Base-by-base conservation (phyloP, 2,888 invertebrate species). In the Acanthosoma haemorrhoidale region DNA sequence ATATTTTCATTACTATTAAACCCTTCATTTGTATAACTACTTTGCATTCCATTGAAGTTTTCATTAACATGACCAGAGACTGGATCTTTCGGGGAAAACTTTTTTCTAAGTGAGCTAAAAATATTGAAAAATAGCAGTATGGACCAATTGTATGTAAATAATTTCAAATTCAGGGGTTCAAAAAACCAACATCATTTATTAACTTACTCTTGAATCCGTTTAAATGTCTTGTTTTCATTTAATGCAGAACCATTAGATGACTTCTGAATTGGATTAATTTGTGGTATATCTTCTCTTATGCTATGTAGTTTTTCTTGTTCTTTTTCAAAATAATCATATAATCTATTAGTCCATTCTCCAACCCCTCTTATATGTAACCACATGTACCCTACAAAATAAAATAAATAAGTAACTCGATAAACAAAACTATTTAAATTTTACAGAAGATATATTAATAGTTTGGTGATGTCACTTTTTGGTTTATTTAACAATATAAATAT, bases 331-430 rank as follows among this genome's bases (percentile, higher is more conserved):
- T 93, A 94, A 2, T 87, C 85, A 78, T 93, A 90, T 0, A 96
- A 82, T 0, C 90, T 85, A 79, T 92, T 93, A 0, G 95, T 96
- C 96, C 96, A 97, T 80, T 95, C 88, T 1, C 96, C 96, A 3
- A 94, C 94, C 0, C 90, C 94, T 73, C 96, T 86, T 72, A 97
- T 91, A 79, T 96, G 96, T 0, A 96, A 83, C 92, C 94, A 95
- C 80, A 96, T 87, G 77, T 92, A 91, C 77, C 91, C 95, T 92
- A 43, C 11, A 69, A 39, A 60, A 64, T 29, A 51, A 51, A 4
- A 51, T 25, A 25, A n/a, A 25, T 4, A n/a, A 21, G n/a, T 51
- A 25, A 25, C n/a, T n/a, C n/a, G n/a, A n/a, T n/a, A n/a, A n/a
- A n/a, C n/a, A n/a, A n/a, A n/a, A n/a, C n/a, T n/a, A n/a, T n/a